These are phyloP conservation scores for cat (Felis catus) DNA, from an alignment of 2,113 vertebrate genomes.

Conservation along the genomic window F.catus_Fca126_mat1.0 CM031415.1:162615001-162615500, in stretches of 20 bases:
- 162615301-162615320: neutral
- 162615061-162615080: neutral
- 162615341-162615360: neutral
- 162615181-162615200: neutral
- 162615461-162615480: accelerated
- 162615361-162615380: neutral
- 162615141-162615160: neutral
- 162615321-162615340: neutral
- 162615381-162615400: neutral
- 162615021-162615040: neutral
- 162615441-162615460: too few relatives aligned
- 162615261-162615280: neutral
- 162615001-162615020: neutral
- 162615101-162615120: neutral
- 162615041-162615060: neutral
- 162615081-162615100: neutral
- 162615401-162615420: neutral
- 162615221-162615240: constrained; percentile 26
- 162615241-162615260: neutral
- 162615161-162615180: neutral
- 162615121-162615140: neutral
- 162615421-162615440: neutral
- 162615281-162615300: neutral
- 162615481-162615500: too few relatives aligned
- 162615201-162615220: neutral